Evolutionary conservation across 2,888 invertebrate species (phyloP), one percentile per base, ranked within the genome.

Genomic region (Lamproptera curius): DNA sequence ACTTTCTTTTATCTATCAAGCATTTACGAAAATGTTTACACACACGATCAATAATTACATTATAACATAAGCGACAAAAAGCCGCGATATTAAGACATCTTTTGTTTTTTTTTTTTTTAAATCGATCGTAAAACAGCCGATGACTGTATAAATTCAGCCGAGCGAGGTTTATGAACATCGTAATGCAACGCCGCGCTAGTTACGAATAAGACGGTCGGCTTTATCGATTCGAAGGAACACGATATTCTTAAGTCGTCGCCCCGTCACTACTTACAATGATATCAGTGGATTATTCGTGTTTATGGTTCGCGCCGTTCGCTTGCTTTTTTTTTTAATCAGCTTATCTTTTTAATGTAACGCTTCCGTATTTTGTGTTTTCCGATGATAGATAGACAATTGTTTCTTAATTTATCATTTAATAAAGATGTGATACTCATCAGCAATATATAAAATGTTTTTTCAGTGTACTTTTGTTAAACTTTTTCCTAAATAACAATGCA

Each of bases 241-340:
- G 60, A 62, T 58, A 58, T 52, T 55, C 53, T 54, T 55, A 55
- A 59, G 53, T 51, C 53, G 55, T 52, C 53, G 57, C 52, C 56
- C 50, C 44, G 46, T 51, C 50, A 54, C 54, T 55, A 57, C 60
- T 47, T 47, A 42, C 39, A 56, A 53, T 57, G 58, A 61, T 62
- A 61, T 60, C 60, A 52, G 46, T 36, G 60, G 57, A 58, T 60
- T 57, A 59, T 40, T 28, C 48, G 13, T 48, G 48, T 48, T 42
- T 48, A 43, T 48, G 42, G 47, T 37, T 42, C 31, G 39, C 16
- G 34, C 38, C 33, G 42, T 34, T n/a, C 33, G 42, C 48, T 38
- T n/a, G n/a, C n/a, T n/a, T n/a, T n/a, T n/a, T n/a, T n/a, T 42
- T 26, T 43, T 48, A 48, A 48, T 48, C 48, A 43, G 48, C 48